Evolutionary conservation across 2,888 invertebrate genomes (phyloP), one percentile per base, ranked within the genome.

Genomic region (Standfussiana lucernea): DNA sequence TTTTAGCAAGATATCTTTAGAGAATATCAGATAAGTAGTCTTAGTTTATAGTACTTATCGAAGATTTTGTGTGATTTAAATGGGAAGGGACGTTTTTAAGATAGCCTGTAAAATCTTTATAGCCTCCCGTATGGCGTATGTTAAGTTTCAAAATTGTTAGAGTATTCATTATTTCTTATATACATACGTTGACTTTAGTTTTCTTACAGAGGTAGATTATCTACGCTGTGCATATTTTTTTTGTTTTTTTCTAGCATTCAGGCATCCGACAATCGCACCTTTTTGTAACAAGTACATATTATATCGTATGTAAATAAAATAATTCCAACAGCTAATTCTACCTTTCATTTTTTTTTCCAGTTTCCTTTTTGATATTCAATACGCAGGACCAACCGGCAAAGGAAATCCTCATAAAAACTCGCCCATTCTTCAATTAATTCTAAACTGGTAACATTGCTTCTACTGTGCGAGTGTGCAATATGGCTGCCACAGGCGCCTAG

Each of bases 11-110:
- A 45, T 82, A 80, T 78, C 74, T 82, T 78, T 50, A 59, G 50
- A 66, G 61, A 42, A 77, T 85, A 82, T 85, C 78, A 72, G 85
- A 72, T 85, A 82, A 77, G 77, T 66, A 59, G 68, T n/a, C 65
- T 37, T 62, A 80, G 76, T 81, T 81, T 77, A 77, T 84, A 71
- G 71, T 53, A 62, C 15, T 73, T 71, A 72, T 71, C 56, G 67
- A 53, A 75, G 76, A 83, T 71, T 84, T 71, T 71, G 64, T 80
- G 64, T 80, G 66, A 83, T 80, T 72, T 80, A 62, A 74, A 67
- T n/a, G 42, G 69, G 15, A 40, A 73, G 32, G 35, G 73, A 73
- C 47, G 35, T 70, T 74, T 72, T 79, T 82, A 83, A 53, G 79
- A 82, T 82, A 77, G 35, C 32, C 35, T 56, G 5, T 42, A n/a